Evolutionary conservation across 2,113 vertebrate species (phyloP), one percentile per base, ranked within the genome.

Genomic region (Symphodus melops): DNA sequence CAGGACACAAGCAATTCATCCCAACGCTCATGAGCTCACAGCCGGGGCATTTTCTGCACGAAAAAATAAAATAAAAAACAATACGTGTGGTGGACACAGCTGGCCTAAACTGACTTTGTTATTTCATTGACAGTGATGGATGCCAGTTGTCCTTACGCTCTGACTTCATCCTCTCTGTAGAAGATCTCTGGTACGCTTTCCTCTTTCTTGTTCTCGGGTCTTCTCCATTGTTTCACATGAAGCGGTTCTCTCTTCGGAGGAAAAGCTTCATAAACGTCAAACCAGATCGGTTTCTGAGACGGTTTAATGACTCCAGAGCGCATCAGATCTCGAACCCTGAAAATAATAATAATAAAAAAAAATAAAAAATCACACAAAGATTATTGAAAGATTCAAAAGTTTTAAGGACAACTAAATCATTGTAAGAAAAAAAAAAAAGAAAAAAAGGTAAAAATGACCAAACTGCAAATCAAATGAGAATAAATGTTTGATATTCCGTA

Each of bases 151-250:
- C 95, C 96, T 95, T 93, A 99, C 98, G 94, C 96, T 93, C 97
- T 86, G n/a, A 97, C 91, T 63, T n/a, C 39, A 73, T 99, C 98
- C 85, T 99, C 98, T 1, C 19, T 72, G 90, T 98, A 99, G 11
- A 97, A 84, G 70, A 99, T 88, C 44, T 95, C 91, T 0, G 84
- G 84, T 1, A 97, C 74, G 0, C 1, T 1, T 0, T 95, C 90
- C n/a, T 67, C 54, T 46, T 68, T 86, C 23, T 88, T 89, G n/a
- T 3, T 1, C 1, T 0, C 5, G 25, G 75, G 65, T 23, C 72
- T 81, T 25, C 19, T 48, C 11, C 58, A 49, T 7, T 87, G 83
- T 56, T 90, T 91, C 1, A 82, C 91, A 68, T 94, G 91, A 0
- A 94, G 13, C 0, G 96, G 97, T 12, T 95, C 95, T 67, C 78